Base-by-base conservation (phyloP, 2,888 invertebrate species). In the Pollenia labialis region DNA sequence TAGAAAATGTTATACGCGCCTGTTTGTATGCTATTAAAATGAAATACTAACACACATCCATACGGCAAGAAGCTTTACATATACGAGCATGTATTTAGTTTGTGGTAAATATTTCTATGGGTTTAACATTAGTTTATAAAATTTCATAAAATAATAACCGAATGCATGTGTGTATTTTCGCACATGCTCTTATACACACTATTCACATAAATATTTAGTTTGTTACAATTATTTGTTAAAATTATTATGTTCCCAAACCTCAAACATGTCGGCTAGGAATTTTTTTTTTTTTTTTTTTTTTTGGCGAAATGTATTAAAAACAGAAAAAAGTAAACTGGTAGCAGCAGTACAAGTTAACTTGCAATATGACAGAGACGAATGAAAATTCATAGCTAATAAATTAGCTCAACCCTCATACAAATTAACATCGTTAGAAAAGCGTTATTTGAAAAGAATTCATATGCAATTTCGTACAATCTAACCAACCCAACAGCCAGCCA, bases 181-280 rank as follows among this genome's bases (percentile, higher is more conserved):
- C 18, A 76, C 62, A 32, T 50, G 3, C 54, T 6, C 54, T 46
- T n/a, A 40, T 48, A 54, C 4, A 23, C 40, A 48, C 1, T 23
- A 64, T 56, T 52, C 44, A n/a, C 40, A 56, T n/a, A 62, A 11
- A 58, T 56, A 66, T 68, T 66, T 44, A 68, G 18, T 54, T 56
- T 56, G 54, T n/a, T 66, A 68, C 56, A 74, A 77, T 40, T n/a
- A n/a, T 80, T 85, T 44, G 64, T 76, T 54, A 75, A 83, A 80
- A 84, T 79, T 85, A 85, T 83, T 77, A 87, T 87, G 84, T 88
- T 87, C 77, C 58, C 74, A 82, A 85, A 82, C 88, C 87, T 77
- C 85, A 85, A 88, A 88, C 87, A 85, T 87, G 87, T 81, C 85
- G 74, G 82, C 71, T 80, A 18, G 18, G n/a, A 58, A 62, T 74